Evolutionary conservation across 2,888 invertebrate genomes (phyloP), one percentile per base, ranked within the genome.

Genomic region (Lepas anatifera): DNA sequence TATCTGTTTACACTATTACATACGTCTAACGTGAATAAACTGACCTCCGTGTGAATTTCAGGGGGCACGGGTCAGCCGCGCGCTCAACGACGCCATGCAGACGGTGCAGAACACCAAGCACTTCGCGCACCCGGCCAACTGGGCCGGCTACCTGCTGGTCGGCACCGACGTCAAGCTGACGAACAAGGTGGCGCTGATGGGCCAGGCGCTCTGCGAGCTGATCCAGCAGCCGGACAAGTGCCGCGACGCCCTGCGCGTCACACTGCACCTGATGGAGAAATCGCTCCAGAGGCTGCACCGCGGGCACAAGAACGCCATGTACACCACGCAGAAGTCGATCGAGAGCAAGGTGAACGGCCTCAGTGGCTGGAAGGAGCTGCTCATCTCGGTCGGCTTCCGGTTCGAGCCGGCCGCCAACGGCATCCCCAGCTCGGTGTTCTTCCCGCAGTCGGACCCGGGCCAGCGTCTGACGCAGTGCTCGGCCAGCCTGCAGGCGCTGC

Each of bases 291-390:
- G 97, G 73, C 96, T 97, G 75, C 92, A 94, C 76, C 85, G 94
- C 58, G 95, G 95, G 0, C 93, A 95, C 78, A 93, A 93, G 80
- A 96, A 95, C 77, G 95, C 96, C 1, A 96, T 97, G 96, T 97
- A 96, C 78, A 96, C 96, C 0, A 95, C 95, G 0, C 94, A 95
- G 78, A 91, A 93, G 80, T 95, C 95, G 76, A 95, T 97, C 69
- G 95, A 95, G 79, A 96, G 95, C 80, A 96, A 95, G 80, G 84
- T 84, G 25, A 95, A 95, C 1, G 83, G 85, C 25, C 88, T 89
- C 1, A 85, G 83, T 16, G 95, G 95, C 1, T 97, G 96, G 96
- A 89, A 89, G 77, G 95, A 96, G 78, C 83, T 97, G 6, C 84
- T 97, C 1, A 93, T 94, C 88, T 93, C 95, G 4, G 95, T 96